These are phyloP conservation scores for Tipula unca DNA, from an alignment of 2,888 invertebrate genomes.

Conservation along the genomic window DNA sequence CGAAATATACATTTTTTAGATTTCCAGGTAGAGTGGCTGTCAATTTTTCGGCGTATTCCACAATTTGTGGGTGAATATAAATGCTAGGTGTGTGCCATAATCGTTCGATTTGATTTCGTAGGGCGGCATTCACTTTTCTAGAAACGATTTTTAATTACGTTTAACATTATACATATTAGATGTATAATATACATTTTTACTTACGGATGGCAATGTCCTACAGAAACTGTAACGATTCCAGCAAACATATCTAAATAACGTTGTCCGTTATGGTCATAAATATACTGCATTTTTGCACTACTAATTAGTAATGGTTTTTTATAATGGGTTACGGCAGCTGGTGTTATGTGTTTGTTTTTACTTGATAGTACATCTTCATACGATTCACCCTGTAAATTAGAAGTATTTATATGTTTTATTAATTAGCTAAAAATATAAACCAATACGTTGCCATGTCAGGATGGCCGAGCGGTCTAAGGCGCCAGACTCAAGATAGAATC, in stretches of 20 bases:
- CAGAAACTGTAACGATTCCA: constrained; percentile 94
- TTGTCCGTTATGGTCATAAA: constrained; percentile 77
- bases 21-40: constrained; percentile 73
- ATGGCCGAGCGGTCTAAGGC: constrained; percentile 21
- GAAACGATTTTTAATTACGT: constrained; percentile 29
- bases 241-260: constrained; percentile 92
- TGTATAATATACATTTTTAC: no score
- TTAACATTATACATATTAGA: background rate
- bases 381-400: constrained; percentile 48
- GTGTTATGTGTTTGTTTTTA: constrained; percentile 56
- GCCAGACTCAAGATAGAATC: constrained; percentile 19
- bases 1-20: constrained; percentile 83
- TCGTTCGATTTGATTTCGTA: constrained; percentile 66
- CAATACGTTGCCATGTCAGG: background rate
- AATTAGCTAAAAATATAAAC: background rate
- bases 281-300: constrained; percentile 86
- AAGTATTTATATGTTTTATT: background rate
- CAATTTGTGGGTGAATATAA: constrained; percentile 82
- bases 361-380: constrained; percentile 51
- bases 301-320: constrained; percentile 74
- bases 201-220: constrained; percentile 97
- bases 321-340: constrained; percentile 65
- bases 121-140: constrained; percentile 76
- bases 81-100: constrained; percentile 91
- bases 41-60: constrained; percentile 82